Conservation (phyloP, 2,797 vertebrate species). For the Betta splendens region DNA sequence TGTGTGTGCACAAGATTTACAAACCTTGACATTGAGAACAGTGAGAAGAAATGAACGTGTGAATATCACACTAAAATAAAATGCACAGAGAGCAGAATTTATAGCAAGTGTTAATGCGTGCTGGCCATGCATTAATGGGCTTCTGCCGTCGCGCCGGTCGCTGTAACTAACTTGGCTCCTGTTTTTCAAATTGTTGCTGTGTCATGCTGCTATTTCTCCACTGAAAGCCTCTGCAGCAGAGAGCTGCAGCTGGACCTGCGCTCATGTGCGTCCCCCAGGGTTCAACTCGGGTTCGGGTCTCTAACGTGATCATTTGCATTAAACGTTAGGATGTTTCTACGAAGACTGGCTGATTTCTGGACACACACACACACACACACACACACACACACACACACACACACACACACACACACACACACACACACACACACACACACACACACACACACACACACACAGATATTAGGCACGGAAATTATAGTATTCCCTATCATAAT, state of each 20-base stretch:
- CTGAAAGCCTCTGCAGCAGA: constrained; percentile 50
- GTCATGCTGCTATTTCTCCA: constrained; percentile 60
- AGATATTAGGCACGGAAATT: constrained; percentile 34
- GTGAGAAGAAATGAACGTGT: constrained; percentile 7
- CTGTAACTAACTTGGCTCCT: constrained; percentile 57
- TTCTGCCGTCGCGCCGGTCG: constrained; percentile 49
- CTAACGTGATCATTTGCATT: constrained; percentile 31
- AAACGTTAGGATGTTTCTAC: constrained; percentile 26
- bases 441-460: constrained; percentile 27
- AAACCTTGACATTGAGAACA: constrained; percentile 45
- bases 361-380: constrained; percentile 4
- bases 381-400: constrained; percentile 27
- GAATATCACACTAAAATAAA: constrained; percentile 13
- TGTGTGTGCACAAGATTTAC: constrained; percentile 21
- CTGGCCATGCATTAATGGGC: constrained; percentile 49
- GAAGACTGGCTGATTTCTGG: background rate
- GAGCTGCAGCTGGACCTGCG: constrained; percentile 46
- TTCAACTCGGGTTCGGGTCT: constrained; percentile 20
- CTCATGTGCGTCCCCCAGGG: constrained; percentile 24
- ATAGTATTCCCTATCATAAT: constrained; percentile 28
- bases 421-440: constrained; percentile 25
- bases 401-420: constrained; percentile 11
- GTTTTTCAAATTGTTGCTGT: constrained; percentile 63
- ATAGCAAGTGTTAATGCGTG: constrained; percentile 30
- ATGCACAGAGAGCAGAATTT: constrained; percentile 23